phyloP scores from a whole-genome alignment of 2,888 invertebrate genomes.

The Lamellibrachia columna region DNA sequence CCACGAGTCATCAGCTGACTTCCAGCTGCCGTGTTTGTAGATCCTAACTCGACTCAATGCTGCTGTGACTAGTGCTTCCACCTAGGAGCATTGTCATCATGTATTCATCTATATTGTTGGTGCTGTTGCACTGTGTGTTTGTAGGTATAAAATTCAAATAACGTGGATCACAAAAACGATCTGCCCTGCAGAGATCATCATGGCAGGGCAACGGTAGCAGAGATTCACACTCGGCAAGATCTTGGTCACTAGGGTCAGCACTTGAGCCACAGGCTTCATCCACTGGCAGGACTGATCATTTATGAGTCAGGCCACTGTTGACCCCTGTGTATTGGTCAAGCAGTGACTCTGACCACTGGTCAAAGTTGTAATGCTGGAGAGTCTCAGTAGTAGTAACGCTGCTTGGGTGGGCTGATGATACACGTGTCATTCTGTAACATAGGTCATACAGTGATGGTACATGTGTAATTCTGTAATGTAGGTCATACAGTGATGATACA shows the following conservation, averaged over 20 bases:
- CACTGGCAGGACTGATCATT: background rate
- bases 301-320: background rate
- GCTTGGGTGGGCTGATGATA: slow-evolving; percentile 10
- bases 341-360: background rate
- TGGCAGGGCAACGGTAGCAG: background rate
- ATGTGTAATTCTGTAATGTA: background rate
- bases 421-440: background rate
- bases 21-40: background rate
- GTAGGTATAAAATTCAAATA: background rate
- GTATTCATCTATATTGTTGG: background rate
- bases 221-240: background rate
- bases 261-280: background rate
- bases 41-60: background rate
- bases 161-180: background rate
- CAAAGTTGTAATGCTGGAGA: background rate
- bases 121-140: background rate
- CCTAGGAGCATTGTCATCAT: background rate
- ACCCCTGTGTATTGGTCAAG: background rate
- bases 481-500: background rate
- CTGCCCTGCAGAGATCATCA: background rate
- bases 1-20: background rate
- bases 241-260: background rate
- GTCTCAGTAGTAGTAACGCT: background rate
- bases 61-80: background rate
- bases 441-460: background rate